A percentile compares a stretch with the other conserved stretches of the same genome.
Evolutionary conservation across 2,888 invertebrate species (phyloP).

Genomic region (Tenthredo amoena): DNA sequence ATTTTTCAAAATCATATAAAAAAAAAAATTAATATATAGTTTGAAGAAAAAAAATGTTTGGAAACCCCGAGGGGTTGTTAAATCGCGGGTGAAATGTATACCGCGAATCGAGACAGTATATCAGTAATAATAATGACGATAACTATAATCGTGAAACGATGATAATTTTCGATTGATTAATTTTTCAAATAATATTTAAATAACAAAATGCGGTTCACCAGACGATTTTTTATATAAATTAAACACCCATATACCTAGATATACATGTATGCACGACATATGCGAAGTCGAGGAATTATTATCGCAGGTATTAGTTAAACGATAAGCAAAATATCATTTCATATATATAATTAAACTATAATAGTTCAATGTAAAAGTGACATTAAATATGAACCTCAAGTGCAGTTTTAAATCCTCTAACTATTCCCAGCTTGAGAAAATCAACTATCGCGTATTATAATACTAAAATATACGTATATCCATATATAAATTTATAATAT

Average conservation of each 20-base stretch:
- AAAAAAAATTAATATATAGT: not conserved
- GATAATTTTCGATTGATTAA: not conserved
- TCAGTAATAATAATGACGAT: not conserved
- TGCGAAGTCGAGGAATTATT: no score
- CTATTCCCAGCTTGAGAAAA: no score
- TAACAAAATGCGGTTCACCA: not conserved
- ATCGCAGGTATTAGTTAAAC: not conserved
- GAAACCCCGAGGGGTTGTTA: not conserved
- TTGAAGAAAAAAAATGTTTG: not conserved
- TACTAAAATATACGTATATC: not conserved
- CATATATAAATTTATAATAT: not conserved
- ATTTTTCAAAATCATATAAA: not conserved
- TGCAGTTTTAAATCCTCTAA: not conserved
- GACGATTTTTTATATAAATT: no score
- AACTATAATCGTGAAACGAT: not conserved
- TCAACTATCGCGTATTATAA: not conserved
- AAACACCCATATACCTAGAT: no score
- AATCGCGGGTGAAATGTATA: constrained; percentile 10
- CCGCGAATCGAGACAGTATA: not conserved
- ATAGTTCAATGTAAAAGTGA: not conserved
- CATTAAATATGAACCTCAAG: not conserved
- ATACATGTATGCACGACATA: no score
- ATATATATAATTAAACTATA: not conserved
- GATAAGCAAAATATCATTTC: no score
- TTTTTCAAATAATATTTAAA: not conserved